These are phyloP conservation scores for Semnornis frantzii DNA, from an alignment of 2,113 vertebrate species.

Conservation along the genomic window DNA sequence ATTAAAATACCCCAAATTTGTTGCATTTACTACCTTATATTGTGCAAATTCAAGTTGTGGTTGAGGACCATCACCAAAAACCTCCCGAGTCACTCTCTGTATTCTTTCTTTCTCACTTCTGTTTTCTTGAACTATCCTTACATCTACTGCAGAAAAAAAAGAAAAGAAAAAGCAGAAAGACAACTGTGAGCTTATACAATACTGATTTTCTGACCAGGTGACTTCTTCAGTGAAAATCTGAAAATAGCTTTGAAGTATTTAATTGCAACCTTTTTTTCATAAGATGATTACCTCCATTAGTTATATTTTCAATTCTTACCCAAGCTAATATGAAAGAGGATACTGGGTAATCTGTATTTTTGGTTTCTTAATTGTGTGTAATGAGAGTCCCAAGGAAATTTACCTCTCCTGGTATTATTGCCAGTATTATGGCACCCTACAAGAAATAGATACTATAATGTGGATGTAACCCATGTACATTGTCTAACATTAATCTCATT, in stretches of 20 bases:
- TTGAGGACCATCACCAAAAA: conserved; percentile 81
- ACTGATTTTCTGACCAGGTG: background rate
- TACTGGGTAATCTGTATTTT: background rate
- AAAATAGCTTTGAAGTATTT: background rate
- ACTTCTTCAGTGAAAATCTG: background rate
- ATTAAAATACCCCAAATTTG: fast-evolving
- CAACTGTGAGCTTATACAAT: background rate
- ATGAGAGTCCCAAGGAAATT: background rate
- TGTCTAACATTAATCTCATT: background rate
- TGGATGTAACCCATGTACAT: background rate
- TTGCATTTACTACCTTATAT: conserved; percentile 79
- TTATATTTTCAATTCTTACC: background rate
- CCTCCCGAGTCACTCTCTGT: conserved; percentile 77
- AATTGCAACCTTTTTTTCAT: background rate
- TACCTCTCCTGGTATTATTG: background rate
- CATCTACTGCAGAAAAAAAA: conserved; percentile 69
- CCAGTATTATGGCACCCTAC: background rate
- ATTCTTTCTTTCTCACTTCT: conserved; percentile 72
- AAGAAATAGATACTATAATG: no score
- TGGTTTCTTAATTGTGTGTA: background rate
- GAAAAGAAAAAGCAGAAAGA: background rate
- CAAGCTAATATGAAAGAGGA: background rate
- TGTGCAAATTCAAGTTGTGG: conserved; percentile 88
- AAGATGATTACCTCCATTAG: background rate
- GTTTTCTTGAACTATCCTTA: conserved; percentile 82